Evolutionary conservation across 2,797 vertebrate species (phyloP).

Genomic region (Premnoplex brunnescens): DNA sequence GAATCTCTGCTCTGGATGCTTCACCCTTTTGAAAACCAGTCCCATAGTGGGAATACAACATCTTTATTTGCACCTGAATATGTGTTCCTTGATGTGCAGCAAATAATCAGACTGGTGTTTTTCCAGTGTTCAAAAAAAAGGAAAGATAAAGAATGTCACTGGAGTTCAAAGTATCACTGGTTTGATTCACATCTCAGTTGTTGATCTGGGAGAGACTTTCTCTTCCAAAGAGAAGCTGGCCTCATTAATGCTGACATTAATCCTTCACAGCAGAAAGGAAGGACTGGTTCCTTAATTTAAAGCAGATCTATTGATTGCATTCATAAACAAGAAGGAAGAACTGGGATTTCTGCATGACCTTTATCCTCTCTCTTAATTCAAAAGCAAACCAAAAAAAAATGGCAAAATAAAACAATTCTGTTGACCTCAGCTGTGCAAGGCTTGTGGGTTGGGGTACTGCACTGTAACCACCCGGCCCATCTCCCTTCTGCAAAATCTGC

Average conservation of each 20-base stretch:
- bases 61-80: background rate
- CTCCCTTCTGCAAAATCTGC: background rate
- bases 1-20: background rate
- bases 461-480: background rate
- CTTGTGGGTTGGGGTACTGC: background rate
- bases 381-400: background rate
- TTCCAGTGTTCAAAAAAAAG: background rate
- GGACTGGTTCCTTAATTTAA: constrained; percentile 14
- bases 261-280: constrained; percentile 5
- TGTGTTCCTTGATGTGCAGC: background rate
- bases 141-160: background rate
- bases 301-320: constrained; percentile 22
- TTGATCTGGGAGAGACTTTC: background rate
- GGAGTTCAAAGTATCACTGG: background rate
- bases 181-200: background rate
- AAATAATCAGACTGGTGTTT: background rate
- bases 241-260: constrained; percentile 38
- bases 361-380: background rate
- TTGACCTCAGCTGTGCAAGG: background rate
- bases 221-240: constrained; percentile 18
- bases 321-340: constrained; percentile 34
- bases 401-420: background rate
- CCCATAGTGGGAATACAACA: background rate
- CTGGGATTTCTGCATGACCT: background rate
- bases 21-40: background rate